phyloP scores from a whole-genome alignment of 2,113 vertebrate genomes.

The Malurus elegans region DNA sequence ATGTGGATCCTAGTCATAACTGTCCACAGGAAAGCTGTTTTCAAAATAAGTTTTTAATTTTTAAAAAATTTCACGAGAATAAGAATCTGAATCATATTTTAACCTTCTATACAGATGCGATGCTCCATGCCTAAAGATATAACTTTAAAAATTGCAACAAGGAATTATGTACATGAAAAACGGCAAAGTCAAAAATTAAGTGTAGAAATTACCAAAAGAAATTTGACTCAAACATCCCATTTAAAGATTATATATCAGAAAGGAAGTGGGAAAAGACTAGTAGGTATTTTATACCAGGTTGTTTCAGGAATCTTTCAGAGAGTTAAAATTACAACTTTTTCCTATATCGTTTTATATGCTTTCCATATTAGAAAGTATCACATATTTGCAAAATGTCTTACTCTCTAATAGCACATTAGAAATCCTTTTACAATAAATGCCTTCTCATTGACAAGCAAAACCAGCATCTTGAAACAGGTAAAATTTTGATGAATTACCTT shows the following conservation, averaged over 20 bases:
- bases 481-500: not conserved
- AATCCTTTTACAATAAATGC: not conserved
- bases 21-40: not conserved
- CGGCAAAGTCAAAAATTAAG: not conserved
- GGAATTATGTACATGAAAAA: not conserved
- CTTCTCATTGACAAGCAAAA: not conserved
- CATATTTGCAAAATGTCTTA: not conserved
- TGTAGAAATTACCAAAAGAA: not conserved
- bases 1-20: not conserved
- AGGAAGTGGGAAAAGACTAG: not conserved
- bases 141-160: not conserved
- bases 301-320: not conserved
- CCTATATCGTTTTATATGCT: not conserved
- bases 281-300: not conserved
- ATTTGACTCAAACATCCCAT: not conserved
- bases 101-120: not conserved
- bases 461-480: not conserved
- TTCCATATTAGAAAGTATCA: not conserved
- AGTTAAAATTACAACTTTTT: not conserved
- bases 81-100: not conserved
- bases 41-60: not conserved
- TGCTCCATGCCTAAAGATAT: not conserved
- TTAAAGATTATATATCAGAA: not conserved
- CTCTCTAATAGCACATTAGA: not conserved
- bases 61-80: not conserved